Evolutionary conservation across 2,113 vertebrate genomes (phyloP), one percentile per base, ranked within the genome.

Genomic region (Hemiprocne comata): DNA sequence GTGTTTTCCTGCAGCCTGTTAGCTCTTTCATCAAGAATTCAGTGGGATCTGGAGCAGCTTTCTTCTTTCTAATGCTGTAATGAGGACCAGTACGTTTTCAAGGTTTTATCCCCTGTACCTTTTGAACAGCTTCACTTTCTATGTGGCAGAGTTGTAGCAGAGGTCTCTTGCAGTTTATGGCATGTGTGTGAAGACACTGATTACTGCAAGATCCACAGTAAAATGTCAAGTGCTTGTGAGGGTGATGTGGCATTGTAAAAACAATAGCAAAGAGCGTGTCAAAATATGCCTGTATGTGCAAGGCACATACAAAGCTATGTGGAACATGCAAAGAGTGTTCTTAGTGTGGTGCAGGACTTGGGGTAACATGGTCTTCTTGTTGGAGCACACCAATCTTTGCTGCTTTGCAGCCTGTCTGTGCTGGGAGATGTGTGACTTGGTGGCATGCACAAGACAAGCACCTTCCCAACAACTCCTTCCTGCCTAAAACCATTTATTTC

Each of bases 261-360:
- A 72, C 36, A 57, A 57, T 11, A 86, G 38, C 53, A 48, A 74
- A 61, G 36, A 54, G 12, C 3, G 0, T 73, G 38, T 75, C 13
- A 60, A 60, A 84, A 78, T 51, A 25, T 51, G 28, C 11, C 2
- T 51, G 18, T 46, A 4, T 3, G 14, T 71, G 48, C 67, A 65
- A 44, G 40, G 54, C 20, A 20, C 5, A 3, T 14, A 31, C 16
- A 44, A 46, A 90, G 38, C 36, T 51, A 21, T 31, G 21, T 20
- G n/a, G 7, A 7, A 12, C 12, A 11, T 73, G 40, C 18, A 6
- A 57, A 62, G 10, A 8, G 16, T n/a, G 28, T 29, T 28, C 69
- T 73, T 23, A 28, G 16, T 0, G 0, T 24, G 17, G 17, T 42
- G 11, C 28, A 24, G 38, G 17, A 61, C 4, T 46, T 0, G 0